Evolutionary conservation across 1,140 invertebrate genomes (phyloP).

Genomic region (Ctenoplectra terminalis): DNA sequence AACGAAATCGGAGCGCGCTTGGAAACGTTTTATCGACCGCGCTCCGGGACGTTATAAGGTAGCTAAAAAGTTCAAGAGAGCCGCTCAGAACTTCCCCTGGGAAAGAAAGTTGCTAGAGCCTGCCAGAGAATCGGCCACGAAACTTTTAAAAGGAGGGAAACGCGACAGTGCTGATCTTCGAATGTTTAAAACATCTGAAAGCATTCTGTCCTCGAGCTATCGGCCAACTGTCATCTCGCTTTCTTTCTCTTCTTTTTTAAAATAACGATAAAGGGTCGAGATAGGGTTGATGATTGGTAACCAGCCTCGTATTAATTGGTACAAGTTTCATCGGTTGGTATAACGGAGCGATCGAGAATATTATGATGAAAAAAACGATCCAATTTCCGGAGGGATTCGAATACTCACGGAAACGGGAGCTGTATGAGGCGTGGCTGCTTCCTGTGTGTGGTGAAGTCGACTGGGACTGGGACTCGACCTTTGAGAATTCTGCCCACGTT

Average conservation of each 20-base stretch:
- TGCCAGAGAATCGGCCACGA: constrained; percentile 10
- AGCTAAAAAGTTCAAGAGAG: constrained; percentile 37
- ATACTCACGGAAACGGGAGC: constrained; percentile 80
- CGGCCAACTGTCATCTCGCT: background rate
- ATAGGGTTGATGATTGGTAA: background rate
- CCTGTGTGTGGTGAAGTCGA: constrained; percentile 71
- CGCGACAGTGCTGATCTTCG: background rate
- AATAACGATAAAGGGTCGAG: background rate
- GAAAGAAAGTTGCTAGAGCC: constrained; percentile 26
- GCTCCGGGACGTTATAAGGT: background rate
- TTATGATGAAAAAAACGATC: constrained; percentile 1
- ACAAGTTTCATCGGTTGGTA: background rate
- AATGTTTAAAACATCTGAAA: constrained; percentile 24
- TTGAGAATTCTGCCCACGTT: constrained; percentile 75
- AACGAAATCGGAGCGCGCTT: background rate
- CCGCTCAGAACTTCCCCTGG: constrained; percentile 13
- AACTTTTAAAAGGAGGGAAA: constrained; percentile 34
- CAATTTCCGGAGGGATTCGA: constrained; percentile 41
- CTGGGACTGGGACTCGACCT: constrained; percentile 78
- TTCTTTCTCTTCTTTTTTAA: background rate
- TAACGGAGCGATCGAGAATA: background rate
- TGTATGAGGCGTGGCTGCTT: constrained; percentile 74
- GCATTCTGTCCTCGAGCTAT: background rate
- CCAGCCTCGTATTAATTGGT: background rate
- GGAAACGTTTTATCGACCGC: constrained; percentile 33